Base-by-base conservation (phyloP, 2,113 vertebrate genomes). In the Serinus canaria region DNA sequence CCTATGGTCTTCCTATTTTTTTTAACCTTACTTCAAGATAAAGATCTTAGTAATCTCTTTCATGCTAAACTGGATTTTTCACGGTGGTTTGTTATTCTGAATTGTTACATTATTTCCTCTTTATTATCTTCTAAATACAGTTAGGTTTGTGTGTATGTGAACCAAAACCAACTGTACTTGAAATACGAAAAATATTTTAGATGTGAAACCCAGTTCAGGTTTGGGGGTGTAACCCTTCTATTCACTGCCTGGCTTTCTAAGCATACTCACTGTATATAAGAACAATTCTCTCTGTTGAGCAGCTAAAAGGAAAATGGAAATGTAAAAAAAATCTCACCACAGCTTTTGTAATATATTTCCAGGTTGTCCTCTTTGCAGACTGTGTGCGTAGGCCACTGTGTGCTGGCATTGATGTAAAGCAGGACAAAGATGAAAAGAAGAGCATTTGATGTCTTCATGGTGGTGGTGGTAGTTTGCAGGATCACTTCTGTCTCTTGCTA, bases 311-410 rank as follows among this genome's bases (percentile, higher is more conserved):
- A 91, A 96, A 94, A 86, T 3, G 39, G 44, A 74, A 96, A 69
- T 68, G 56, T 37, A 47, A 31, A 79, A 41, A 87, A 88, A 84
- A 35, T 76, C 98, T 98, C 96, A 98, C 98, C 98, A 15, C 98
- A 98, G 63, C 98, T 98, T 97, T 96, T 97, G 97, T 98, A 98
- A 91, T 97, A 3, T 33, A 98, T 72, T 94, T 98, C 97, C 97
- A 98, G 73, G 78, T 88, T 83, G 21, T 95, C 91, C 6, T 93
- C 80, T 93, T 97, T 97, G 98, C 98, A 98, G 94, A 98, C 95
- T 6, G 87, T 95, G 91, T 98, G 98, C 7, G 28, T 94, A 64
- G 98, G 98, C 98, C 98, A 98, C 44, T 69, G 76, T 31, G 59
- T 49, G 74, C 87, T 92, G 69, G 35, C 19, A 23, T 33, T 15